Evolutionary conservation across 2,113 vertebrate genomes (phyloP).

Genomic region (Hippocampus comes): DNA sequence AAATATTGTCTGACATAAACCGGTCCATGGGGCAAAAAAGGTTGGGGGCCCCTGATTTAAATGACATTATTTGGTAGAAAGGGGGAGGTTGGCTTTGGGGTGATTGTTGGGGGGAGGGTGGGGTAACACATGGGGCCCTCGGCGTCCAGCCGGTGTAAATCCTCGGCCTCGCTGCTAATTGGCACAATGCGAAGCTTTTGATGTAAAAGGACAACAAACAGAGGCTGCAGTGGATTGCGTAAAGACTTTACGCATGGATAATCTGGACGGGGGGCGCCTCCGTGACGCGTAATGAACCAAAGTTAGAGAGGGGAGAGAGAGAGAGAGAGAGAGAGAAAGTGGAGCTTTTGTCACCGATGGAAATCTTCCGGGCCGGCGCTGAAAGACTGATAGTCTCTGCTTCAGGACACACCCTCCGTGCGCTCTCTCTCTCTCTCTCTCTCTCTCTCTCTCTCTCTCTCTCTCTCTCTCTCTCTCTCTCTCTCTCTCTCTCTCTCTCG

Average conservation of each 20-base stretch:
- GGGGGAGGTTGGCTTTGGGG: no score
- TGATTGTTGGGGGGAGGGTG: no score
- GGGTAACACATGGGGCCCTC: background rate
- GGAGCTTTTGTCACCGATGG: conserved; percentile 29
- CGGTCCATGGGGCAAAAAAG: no score
- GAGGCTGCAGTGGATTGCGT: background rate
- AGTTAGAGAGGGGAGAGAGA: background rate
- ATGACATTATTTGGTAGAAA: background rate
- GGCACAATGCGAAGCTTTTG: background rate
- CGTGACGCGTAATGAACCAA: background rate
- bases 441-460: conserved; percentile 16
- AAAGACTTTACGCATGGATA: conserved; percentile 1
- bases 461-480: conserved; percentile 20
- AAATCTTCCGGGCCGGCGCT: conserved; percentile 44
- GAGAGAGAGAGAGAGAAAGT: conserved; percentile 1
- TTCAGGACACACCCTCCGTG: conserved; percentile 71
- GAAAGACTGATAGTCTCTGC: conserved; percentile 65
- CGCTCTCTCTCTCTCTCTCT: conserved; percentile 18
- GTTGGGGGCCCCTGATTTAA: no score
- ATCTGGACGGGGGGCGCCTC: background rate
- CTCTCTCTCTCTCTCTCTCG: conserved; percentile 23
- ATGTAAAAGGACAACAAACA: background rate
- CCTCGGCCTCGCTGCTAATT: background rate
- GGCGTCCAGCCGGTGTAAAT: background rate
- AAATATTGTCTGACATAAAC: no score